Percentiles rank a stretch among this genome's conserved stretches.
phyloP scores from a whole-genome alignment of 1,140 invertebrate genomes.

The Drosophila parvula region DNA sequence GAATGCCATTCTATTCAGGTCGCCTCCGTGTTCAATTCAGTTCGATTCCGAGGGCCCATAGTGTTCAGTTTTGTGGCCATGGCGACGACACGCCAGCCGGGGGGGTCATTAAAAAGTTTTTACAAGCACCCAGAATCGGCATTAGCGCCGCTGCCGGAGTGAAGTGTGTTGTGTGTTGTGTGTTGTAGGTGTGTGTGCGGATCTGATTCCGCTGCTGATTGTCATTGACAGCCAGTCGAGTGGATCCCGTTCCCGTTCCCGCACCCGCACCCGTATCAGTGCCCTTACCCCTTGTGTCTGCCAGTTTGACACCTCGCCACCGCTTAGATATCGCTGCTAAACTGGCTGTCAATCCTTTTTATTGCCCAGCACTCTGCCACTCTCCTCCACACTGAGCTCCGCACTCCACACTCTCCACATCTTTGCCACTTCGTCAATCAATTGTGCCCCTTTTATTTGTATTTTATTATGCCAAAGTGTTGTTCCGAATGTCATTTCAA shows the following conservation, averaged over 20 bases:
- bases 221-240: slow-evolving; percentile 46
- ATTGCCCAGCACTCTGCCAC: slow-evolving; percentile 64
- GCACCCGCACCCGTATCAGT: neutral
- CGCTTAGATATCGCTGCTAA: slow-evolving; percentile 45
- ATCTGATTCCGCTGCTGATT: slow-evolving; percentile 48
- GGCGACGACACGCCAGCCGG: slow-evolving; percentile 44
- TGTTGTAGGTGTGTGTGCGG: slow-evolving; percentile 29
- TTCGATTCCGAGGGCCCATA: slow-evolving; percentile 14
- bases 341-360: slow-evolving; percentile 69
- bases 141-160: slow-evolving; percentile 47
- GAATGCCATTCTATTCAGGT: slow-evolving; percentile 24
- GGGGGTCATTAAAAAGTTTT: slow-evolving; percentile 67
- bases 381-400: slow-evolving; percentile 16
- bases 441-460: slow-evolving; percentile 66
- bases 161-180: slow-evolving; percentile 18
- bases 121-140: slow-evolving; percentile 71
- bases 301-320: slow-evolving; percentile 37
- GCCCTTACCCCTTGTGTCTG: slow-evolving; percentile 14
- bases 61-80: slow-evolving; percentile 47
- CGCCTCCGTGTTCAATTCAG: slow-evolving; percentile 9
- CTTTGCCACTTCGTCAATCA: slow-evolving; percentile 69
- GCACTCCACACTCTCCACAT: slow-evolving; percentile 46
- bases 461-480: slow-evolving; percentile 74
- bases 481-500: slow-evolving; percentile 67
- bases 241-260: slow-evolving; percentile 13